Evolutionary conservation across 2,113 vertebrate genomes (phyloP).

Genomic region (Gymnorhina tibicen): DNA sequence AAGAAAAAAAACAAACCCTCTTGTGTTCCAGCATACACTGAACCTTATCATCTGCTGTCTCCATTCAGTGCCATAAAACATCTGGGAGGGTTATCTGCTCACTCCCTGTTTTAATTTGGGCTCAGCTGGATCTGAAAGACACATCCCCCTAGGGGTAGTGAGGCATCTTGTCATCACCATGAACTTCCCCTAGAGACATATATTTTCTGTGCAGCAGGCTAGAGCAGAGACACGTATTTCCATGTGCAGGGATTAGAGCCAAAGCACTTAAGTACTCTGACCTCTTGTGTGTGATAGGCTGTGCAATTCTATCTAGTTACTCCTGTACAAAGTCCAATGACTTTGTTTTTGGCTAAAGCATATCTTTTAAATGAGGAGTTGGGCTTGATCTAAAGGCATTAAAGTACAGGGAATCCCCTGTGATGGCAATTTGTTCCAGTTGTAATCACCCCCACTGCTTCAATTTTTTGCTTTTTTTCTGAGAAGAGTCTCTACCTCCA

Average conservation of each 20-base stretch:
- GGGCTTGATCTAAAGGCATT: not conserved
- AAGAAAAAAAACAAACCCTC: not conserved
- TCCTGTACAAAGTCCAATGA: not conserved
- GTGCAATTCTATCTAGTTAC: not conserved
- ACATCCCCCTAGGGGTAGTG: not conserved
- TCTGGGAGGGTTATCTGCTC: not conserved
- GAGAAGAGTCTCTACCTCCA: not conserved
- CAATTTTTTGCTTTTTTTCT: not conserved
- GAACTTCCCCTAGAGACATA: not conserved
- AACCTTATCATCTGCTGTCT: not conserved
- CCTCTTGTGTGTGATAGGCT: not conserved
- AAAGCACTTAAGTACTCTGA: constrained; percentile 9
- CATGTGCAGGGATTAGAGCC: not conserved
- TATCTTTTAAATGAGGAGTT: constrained; percentile 21
- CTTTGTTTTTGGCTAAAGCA: not conserved
- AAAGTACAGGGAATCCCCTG: constrained; percentile 42
- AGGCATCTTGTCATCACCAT: not conserved
- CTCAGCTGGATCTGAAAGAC: not conserved
- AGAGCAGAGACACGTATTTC: not conserved
- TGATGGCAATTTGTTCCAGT: constrained; percentile 31
- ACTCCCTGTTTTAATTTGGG: not conserved
- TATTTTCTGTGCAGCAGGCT: not conserved
- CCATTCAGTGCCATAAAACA: not conserved
- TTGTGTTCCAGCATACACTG: not conserved
- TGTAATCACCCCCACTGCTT: not conserved